A percentile compares a stretch with the other conserved stretches of the same genome.
phyloP scores from a whole-genome alignment of 2,888 invertebrate species.

The Thymelicus acteon region DNA sequence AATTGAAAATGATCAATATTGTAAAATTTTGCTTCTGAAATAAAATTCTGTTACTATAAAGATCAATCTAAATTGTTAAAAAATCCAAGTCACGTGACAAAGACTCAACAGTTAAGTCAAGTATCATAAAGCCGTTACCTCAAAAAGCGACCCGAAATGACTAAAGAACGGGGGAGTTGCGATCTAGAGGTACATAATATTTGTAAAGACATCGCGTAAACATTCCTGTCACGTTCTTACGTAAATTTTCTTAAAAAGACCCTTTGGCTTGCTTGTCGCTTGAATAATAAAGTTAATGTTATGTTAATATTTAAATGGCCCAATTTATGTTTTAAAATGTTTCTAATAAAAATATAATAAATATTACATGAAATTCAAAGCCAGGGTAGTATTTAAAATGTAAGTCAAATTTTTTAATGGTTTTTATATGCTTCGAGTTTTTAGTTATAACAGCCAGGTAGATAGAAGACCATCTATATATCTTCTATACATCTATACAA shows the following conservation, averaged over 20 bases:
- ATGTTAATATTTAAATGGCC: conserved; percentile 28
- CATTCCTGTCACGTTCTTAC: conserved; percentile 36
- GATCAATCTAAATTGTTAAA: too few relatives aligned
- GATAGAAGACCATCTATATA: too few relatives aligned
- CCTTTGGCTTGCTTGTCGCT: conserved; percentile 32
- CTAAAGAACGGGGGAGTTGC: conserved; percentile 29
- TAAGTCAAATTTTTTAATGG: too few relatives aligned
- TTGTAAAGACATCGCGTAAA: conserved; percentile 35
- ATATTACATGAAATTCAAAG: too few relatives aligned
- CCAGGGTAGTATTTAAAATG: too few relatives aligned
- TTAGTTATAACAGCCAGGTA: too few relatives aligned
- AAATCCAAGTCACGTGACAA: neutral
- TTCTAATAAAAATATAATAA: conserved; percentile 13
- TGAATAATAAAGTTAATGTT: conserved; percentile 32
- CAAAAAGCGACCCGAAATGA: conserved; percentile 14
- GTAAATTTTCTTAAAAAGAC: conserved; percentile 37
- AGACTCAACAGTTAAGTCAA: conserved; percentile 12
- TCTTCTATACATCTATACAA: too few relatives aligned
- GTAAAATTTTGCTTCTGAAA: too few relatives aligned
- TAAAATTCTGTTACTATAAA: too few relatives aligned
- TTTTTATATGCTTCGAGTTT: too few relatives aligned
- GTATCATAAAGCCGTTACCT: conserved; percentile 23
- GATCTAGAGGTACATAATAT: conserved; percentile 31
- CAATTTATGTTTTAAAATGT: conserved; percentile 17
- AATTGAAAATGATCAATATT: too few relatives aligned